Evolutionary conservation across 1,140 invertebrate species (phyloP).

Genomic region (Lucilia cuprina): DNA sequence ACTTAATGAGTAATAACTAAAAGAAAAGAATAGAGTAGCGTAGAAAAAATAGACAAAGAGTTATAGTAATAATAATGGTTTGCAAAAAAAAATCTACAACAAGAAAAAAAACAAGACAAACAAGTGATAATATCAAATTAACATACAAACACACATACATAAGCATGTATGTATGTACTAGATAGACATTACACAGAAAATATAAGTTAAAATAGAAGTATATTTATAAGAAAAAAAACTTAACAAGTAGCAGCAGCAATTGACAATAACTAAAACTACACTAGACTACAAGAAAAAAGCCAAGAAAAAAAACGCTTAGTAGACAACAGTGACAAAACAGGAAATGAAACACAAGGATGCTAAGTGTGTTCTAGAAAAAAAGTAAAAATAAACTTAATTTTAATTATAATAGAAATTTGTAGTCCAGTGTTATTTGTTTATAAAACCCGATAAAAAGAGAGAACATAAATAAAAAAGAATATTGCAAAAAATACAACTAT

Average conservation of each 20-base stretch:
- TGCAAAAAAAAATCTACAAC: neutral
- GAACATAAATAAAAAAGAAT: neutral
- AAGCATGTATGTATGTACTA: too few species aligned
- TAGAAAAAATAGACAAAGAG: too few species aligned
- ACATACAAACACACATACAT: neutral
- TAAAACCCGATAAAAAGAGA: neutral
- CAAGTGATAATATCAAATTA: conserved; percentile 24
- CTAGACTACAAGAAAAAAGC: neutral
- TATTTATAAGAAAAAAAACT: neutral
- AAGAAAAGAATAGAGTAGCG: too few species aligned
- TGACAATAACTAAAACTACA: neutral
- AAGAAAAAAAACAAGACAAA: conserved; percentile 9
- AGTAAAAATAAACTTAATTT: too few species aligned
- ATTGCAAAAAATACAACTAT: neutral
- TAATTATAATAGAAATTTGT: too few species aligned
- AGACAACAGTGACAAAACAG: too few species aligned
- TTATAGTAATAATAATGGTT: neutral
- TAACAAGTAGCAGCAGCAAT: neutral
- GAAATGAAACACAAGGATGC: too few species aligned
- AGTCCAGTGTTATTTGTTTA: neutral
- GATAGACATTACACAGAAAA: neutral
- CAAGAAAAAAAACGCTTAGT: too few species aligned
- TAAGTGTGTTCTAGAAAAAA: too few species aligned
- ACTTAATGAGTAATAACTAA: too few species aligned
- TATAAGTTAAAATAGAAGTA: neutral